phyloP scores from a whole-genome alignment of 2,888 invertebrate genomes.

The Psylliodes chrysocephalus region DNA sequence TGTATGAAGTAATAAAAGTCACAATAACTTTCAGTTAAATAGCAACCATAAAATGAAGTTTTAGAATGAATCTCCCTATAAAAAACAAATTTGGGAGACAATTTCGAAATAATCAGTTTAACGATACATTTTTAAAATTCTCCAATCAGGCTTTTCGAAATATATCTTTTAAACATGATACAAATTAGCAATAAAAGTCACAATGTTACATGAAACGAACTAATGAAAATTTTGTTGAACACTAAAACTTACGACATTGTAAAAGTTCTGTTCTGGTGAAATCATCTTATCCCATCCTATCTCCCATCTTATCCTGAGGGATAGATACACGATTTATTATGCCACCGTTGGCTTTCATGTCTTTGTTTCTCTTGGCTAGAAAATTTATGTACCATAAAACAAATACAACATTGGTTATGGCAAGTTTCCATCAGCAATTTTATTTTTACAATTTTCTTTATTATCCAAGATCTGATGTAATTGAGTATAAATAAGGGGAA shows the following conservation, averaged over 20 bases:
- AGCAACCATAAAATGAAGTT: no score
- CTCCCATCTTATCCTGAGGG: not conserved
- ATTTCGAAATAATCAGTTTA: no score
- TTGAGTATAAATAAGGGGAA: not conserved
- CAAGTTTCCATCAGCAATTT: conserved; percentile 2
- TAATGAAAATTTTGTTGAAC: conserved; percentile 16
- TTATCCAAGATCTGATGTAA: not conserved
- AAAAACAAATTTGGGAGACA: no score
- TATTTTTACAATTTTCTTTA: conserved; percentile 7
- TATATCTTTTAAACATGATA: not conserved
- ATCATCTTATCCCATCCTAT: conserved; percentile 14
- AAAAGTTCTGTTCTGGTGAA: conserved; percentile 16
- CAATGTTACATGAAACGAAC: conserved; percentile 1
- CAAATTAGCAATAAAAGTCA: not conserved
- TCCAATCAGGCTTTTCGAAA: no score
- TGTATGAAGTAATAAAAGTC: no score
- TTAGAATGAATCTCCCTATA: no score
- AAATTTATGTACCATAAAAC: conserved; percentile 17
- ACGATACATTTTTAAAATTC: no score
- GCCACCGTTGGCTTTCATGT: conserved; percentile 11
- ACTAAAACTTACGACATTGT: conserved; percentile 21
- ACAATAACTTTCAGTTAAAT: no score
- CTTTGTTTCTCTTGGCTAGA: conserved; percentile 16
- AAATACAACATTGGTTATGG: conserved; percentile 8
- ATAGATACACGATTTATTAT: conserved; percentile 19